These are phyloP conservation scores for Hydropotes inermis DNA, from an alignment of 2,113 vertebrate species.

Conservation along the genomic window DNA sequence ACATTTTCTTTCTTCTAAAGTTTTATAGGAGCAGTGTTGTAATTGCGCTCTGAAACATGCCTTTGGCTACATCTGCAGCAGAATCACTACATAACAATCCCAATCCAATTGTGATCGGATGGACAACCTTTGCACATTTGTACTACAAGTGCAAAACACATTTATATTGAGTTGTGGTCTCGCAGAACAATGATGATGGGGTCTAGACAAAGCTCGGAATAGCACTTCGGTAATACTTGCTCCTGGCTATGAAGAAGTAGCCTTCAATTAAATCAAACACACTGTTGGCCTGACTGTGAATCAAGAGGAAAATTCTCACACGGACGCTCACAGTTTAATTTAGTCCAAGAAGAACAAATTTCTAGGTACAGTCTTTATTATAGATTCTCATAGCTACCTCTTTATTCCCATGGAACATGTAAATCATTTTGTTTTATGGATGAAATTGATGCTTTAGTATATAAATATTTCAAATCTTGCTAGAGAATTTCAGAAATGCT, in stretches of 20 bases:
- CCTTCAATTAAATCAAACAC: background rate
- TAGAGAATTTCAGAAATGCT: constrained; percentile 36
- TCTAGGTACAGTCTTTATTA: background rate
- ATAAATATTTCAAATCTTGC: constrained; percentile 25
- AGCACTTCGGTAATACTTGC: background rate
- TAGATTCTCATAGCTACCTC: background rate
- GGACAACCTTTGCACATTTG: background rate
- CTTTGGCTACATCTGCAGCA: background rate
- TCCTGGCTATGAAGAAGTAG: background rate
- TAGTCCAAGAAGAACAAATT: background rate
- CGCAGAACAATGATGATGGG: background rate
- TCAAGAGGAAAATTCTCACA: background rate
- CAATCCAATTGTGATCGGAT: background rate
- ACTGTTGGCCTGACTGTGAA: background rate
- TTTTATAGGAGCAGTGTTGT: background rate
- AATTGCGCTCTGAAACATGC: background rate
- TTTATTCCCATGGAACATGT: background rate
- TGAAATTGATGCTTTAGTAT: constrained; percentile 4
- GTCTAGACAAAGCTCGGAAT: background rate
- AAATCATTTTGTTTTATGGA: background rate
- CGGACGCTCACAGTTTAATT: background rate
- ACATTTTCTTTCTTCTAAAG: background rate
- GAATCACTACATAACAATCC: background rate
- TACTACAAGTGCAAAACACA: background rate
- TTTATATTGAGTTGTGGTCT: background rate